Evolutionary conservation across 2,888 invertebrate species (phyloP).

Genomic region (Hydropsyche betteni): DNA sequence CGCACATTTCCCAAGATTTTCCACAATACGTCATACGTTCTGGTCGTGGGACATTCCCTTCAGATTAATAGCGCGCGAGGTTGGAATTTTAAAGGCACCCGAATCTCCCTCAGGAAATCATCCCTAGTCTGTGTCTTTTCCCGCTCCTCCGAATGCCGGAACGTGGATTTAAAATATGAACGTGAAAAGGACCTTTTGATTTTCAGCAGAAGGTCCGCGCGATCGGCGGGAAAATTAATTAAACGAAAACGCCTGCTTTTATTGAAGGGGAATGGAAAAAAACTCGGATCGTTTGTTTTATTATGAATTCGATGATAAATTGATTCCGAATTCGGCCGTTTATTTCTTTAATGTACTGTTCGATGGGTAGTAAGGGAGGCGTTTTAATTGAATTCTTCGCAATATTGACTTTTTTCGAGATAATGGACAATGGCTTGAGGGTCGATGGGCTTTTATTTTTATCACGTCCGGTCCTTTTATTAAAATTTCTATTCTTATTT

Average conservation of each 20-base stretch:
- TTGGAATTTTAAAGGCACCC: constrained; percentile 41
- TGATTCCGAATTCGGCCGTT: not conserved
- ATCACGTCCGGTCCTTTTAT: too few species aligned
- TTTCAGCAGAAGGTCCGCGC: constrained; percentile 26
- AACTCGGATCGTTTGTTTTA: constrained; percentile 29
- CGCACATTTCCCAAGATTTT: constrained; percentile 26
- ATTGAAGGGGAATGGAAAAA: not conserved
- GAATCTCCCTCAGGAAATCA: constrained; percentile 42
- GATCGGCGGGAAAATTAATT: constrained; percentile 36
- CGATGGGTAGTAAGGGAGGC: too few species aligned
- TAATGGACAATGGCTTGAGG: too few species aligned
- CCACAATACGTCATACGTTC: constrained; percentile 36
- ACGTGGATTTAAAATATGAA: constrained; percentile 25
- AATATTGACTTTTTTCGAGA: too few species aligned
- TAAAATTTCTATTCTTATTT: too few species aligned
- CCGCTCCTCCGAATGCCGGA: not conserved
- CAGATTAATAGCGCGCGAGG: constrained; percentile 40
- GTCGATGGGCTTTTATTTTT: too few species aligned
- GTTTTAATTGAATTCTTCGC: too few species aligned
- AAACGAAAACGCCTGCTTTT: constrained; percentile 31
- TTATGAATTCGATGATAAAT: constrained; percentile 8
- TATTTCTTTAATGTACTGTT: too few species aligned
- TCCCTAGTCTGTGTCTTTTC: constrained; percentile 12
- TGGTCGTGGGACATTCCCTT: constrained; percentile 36
- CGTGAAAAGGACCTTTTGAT: constrained; percentile 14